phyloP scores from a whole-genome alignment of 2,113 vertebrate species.

The Dicrurus megarhynchus region DNA sequence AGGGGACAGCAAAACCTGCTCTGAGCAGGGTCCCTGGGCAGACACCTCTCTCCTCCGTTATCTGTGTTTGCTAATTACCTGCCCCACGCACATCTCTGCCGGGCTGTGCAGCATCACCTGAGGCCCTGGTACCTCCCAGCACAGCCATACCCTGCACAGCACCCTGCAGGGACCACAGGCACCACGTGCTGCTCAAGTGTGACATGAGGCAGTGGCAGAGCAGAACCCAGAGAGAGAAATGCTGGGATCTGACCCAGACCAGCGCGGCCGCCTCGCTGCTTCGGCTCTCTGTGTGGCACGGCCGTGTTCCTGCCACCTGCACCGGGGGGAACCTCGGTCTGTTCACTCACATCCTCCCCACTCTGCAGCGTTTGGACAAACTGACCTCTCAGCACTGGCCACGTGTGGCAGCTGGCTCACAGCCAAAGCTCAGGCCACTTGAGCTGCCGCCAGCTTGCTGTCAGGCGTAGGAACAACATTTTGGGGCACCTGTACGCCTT shows the following conservation, averaged over 20 bases:
- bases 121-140: neutral
- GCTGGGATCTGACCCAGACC: too few species aligned
- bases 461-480: fast-evolving
- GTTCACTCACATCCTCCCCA: neutral
- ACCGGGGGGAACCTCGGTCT: fast-evolving
- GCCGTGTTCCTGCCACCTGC: neutral
- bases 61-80: fast-evolving
- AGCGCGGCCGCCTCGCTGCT: fast-evolving
- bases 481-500: neutral
- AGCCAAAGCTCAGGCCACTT: neutral
- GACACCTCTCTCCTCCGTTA: neutral
- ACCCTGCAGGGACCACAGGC: neutral
- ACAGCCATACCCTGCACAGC: neutral
- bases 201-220: neutral
- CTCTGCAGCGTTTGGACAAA: fast-evolving
- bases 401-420: neutral
- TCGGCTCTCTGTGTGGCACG: fast-evolving
- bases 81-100: neutral
- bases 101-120: neutral
- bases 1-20: neutral
- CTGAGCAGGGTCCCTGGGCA: neutral
- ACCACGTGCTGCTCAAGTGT: fast-evolving
- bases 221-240: fast-evolving
- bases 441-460: neutral
- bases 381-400: neutral